Evolutionary conservation across 2,888 invertebrate genomes (phyloP).

Genomic region (Ectobius pallidus): DNA sequence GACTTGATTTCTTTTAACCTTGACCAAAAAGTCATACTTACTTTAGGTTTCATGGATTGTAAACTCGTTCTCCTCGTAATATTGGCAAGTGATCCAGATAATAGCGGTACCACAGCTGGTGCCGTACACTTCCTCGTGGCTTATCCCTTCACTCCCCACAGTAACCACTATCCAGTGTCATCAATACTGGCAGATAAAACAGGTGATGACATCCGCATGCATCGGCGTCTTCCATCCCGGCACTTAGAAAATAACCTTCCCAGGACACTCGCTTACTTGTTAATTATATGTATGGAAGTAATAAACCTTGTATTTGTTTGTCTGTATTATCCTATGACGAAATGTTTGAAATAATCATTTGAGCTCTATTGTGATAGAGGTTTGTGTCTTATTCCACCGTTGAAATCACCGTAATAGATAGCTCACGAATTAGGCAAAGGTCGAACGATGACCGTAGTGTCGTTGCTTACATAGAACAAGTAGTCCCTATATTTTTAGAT

Average conservation of each 20-base stretch:
- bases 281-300: not conserved
- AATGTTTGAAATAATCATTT: not conserved
- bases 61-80: not conserved
- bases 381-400: constrained; percentile 12
- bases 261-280: not conserved
- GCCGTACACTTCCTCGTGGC: not conserved
- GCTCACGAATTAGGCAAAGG: not conserved
- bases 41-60: not conserved
- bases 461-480: too few species aligned
- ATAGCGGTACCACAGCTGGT: not conserved
- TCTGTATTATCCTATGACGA: constrained; percentile 6
- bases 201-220: not conserved
- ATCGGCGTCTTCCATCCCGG: not conserved
- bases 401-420: constrained; percentile 2
- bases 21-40: too few species aligned
- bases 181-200: not conserved
- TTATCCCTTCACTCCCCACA: not conserved
- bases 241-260: not conserved
- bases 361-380: not conserved
- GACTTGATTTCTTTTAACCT: too few species aligned
- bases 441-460: too few species aligned
- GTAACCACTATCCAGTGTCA: constrained; percentile 9
- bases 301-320: constrained; percentile 1
- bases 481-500: too few species aligned
- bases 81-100: not conserved